Conservation (phyloP, 2,888 invertebrate genomes). For the Chloroclysta siterata region DNA sequence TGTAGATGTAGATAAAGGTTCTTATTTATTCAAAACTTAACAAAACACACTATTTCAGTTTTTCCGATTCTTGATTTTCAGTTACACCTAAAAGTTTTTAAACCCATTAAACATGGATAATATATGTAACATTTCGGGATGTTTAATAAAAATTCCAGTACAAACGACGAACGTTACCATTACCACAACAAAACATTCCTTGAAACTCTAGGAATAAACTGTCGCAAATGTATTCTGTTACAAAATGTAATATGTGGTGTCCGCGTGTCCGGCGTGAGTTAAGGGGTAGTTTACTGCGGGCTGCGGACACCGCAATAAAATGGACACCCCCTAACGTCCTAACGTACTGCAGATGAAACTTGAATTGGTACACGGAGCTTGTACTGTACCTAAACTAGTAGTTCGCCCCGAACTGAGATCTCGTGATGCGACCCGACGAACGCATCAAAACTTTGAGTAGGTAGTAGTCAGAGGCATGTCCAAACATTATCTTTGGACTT, state of each 20-base stretch:
- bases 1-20: too few relatives aligned
- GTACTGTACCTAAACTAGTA: slow-evolving; percentile 13
- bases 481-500: too few relatives aligned
- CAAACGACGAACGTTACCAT: slow-evolving; percentile 16
- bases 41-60: too few relatives aligned
- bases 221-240: slow-evolving; percentile 43
- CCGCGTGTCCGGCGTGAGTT: slow-evolving; percentile 46
- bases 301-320: slow-evolving; percentile 61
- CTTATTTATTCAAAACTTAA: too few relatives aligned
- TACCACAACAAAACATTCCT: slow-evolving; percentile 29
- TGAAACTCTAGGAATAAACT: slow-evolving; percentile 36
- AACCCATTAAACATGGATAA: background rate
- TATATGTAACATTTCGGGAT: background rate
- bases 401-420: too few relatives aligned
- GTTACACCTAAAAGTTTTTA: background rate
- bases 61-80: too few relatives aligned
- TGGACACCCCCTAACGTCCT: slow-evolving; percentile 59
- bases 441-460: too few relatives aligned
- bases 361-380: slow-evolving; percentile 37
- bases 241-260: slow-evolving; percentile 43
- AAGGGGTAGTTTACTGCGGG: slow-evolving; percentile 55
- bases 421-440: too few relatives aligned
- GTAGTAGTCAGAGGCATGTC: too few relatives aligned
- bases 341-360: slow-evolving; percentile 47
- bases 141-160: slow-evolving; percentile 13